Base-by-base conservation (phyloP, 1,140 invertebrate genomes). In the Neuroterus valhalla region DNA sequence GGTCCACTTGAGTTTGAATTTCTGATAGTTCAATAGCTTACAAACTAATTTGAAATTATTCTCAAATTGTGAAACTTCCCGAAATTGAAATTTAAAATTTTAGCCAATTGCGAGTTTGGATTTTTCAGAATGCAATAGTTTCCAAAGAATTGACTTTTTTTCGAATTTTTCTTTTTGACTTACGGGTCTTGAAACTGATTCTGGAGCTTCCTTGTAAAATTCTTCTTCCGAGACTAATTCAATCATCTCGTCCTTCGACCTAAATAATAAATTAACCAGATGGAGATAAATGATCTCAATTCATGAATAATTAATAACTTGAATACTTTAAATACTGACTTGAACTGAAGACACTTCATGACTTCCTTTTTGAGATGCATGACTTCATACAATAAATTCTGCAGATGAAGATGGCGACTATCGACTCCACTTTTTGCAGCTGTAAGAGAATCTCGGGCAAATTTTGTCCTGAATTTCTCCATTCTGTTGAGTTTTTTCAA, bases 341-440 rank as follows among this genome's bases (percentile, higher is more conserved):
- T 96, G 85, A 98, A 98, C 85, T 98, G 96, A 31, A 97, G 91
- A 89, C 98, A 98, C 85, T 98, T 98, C 2, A 95, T 93, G 14
- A 98, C 96, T 92, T 99, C 97, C 82, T 97, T 97, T 77, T 97
- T 94, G 2, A 99, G 91, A 91, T 99, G 97, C 86, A 96, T 94
- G 12, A 96, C 94, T 92, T 99, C 98, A 89, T 99, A 99, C 0
- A 98, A 88, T n/a, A 99, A 91, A 90, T 99, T 99, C 88, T 99
- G 97, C 70, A 98, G 91, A 80, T 97, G 95, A 21, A 99, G 89
- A 90, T 98, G 96, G 80, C 94, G 95, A 73, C 94, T 94, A 82
- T 99, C 98, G 0, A 98, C 96, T 80, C 94, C 94, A 80, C 94
- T 94, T 87, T 98, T 98, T 71, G 95, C 95, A 87, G 94, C 91